Conservation (phyloP, 1,140 invertebrate species). For the Araneus ventricosus region DNA sequence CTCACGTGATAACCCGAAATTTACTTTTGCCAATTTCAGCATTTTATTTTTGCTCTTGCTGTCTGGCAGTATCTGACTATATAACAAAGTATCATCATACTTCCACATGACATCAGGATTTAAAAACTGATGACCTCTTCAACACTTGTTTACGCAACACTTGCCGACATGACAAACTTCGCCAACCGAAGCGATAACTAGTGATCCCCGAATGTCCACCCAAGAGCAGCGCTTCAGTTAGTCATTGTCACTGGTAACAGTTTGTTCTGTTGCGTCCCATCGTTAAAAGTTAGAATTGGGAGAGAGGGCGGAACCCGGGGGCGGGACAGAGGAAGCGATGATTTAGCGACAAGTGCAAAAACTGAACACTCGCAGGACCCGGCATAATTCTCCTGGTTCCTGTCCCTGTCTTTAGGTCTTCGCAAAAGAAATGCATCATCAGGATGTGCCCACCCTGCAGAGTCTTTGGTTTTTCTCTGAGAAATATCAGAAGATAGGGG, state of each 20-base stretch:
- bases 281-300: slow-evolving; percentile 31
- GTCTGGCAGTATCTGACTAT: no score
- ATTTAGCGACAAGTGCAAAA: slow-evolving; percentile 48
- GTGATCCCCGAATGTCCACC: neutral
- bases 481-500: neutral
- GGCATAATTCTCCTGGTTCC: slow-evolving; percentile 16
- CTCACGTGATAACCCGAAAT: no score
- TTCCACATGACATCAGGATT: neutral
- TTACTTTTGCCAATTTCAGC: no score
- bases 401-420: neutral
- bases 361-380: neutral
- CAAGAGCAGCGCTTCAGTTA: neutral
- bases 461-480: neutral
- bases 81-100: no score
- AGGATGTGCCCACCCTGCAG: neutral
- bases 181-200: slow-evolving; percentile 39
- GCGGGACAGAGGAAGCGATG: slow-evolving; percentile 45
- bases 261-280: slow-evolving; percentile 59
- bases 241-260: slow-evolving; percentile 56
- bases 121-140: neutral
- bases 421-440: slow-evolving; percentile 9
- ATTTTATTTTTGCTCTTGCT: no score
- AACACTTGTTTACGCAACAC: neutral
- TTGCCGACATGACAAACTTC: neutral
- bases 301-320: slow-evolving; percentile 26